Conservation (phyloP, 2,888 invertebrate genomes). For the Thymelicus sylvestris region DNA sequence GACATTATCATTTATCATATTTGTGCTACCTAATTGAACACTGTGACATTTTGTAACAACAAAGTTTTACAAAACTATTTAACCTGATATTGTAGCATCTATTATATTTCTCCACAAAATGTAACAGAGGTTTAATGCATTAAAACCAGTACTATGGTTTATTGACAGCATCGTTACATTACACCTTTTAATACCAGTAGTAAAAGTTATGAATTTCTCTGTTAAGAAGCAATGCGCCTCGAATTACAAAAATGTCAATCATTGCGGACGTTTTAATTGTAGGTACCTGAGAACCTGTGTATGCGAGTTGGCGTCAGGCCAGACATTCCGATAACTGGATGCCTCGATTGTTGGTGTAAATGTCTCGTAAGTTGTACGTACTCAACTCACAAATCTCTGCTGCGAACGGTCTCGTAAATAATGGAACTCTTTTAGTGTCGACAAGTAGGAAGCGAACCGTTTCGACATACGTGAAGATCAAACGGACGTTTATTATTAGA, state of each 20-base stretch:
- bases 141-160: no score
- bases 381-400: constrained; percentile 35
- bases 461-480: constrained; percentile 16
- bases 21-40: no score
- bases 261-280: constrained; percentile 48
- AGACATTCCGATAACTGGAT: constrained; percentile 46
- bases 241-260: constrained; percentile 39
- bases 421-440: constrained; percentile 27
- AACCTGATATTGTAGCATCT: no score
- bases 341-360: constrained; percentile 39
- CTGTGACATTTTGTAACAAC: no score
- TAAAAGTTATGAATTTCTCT: background rate
- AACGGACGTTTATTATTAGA: constrained; percentile 19
- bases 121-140: no score
- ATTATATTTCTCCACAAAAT: no score
- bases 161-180: no score
- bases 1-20: no score
- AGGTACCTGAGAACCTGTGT: constrained; percentile 40
- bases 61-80: no score
- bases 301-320: constrained; percentile 45
- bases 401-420: constrained; percentile 35
- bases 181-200: background rate
- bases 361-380: constrained; percentile 40
- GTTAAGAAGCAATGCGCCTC: constrained; percentile 6
- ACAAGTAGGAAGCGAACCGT: constrained; percentile 25